These are phyloP conservation scores for Coccyzus lansbergi DNA, from an alignment of 2,797 vertebrate genomes.

Conservation along the genomic window DNA sequence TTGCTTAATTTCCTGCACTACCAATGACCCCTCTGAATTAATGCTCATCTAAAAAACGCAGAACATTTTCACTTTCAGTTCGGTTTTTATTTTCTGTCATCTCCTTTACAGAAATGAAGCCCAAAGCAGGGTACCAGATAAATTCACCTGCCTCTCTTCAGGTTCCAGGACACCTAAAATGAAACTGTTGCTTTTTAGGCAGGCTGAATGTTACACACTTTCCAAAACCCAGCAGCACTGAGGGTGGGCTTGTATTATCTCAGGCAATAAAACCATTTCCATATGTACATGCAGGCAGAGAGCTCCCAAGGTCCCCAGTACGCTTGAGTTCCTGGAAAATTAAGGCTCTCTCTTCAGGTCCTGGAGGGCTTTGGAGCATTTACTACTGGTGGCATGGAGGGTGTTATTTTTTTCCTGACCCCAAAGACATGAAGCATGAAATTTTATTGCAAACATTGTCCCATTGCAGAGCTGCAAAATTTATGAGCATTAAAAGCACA, in stretches of 20 bases:
- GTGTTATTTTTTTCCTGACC: background rate
- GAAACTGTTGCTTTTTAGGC: background rate
- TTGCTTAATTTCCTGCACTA: background rate
- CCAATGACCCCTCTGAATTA: background rate
- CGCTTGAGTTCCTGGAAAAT: background rate
- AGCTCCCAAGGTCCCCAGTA: background rate
- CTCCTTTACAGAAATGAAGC: background rate
- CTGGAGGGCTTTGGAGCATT: background rate
- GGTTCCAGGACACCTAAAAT: background rate
- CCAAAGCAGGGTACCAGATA: background rate
- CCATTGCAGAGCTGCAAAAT: background rate
- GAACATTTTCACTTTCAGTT: background rate
- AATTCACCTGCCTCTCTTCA: background rate
- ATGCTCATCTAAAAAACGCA: background rate
- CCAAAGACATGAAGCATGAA: conserved; percentile 24
- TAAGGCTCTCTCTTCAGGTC: background rate
- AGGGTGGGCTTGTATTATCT: background rate
- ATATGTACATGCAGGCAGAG: background rate
- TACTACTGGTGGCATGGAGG: background rate
- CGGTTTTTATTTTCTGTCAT: background rate
- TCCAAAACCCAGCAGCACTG: background rate
- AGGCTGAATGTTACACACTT: background rate
- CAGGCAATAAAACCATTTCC: background rate
- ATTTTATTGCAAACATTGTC: conserved; percentile 43
- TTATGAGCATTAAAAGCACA: background rate